A percentile compares a stretch with the other conserved stretches of the same genome.
phyloP scores from a whole-genome alignment of 2,797 vertebrate species.

The Pelodytes ibericus region DNA sequence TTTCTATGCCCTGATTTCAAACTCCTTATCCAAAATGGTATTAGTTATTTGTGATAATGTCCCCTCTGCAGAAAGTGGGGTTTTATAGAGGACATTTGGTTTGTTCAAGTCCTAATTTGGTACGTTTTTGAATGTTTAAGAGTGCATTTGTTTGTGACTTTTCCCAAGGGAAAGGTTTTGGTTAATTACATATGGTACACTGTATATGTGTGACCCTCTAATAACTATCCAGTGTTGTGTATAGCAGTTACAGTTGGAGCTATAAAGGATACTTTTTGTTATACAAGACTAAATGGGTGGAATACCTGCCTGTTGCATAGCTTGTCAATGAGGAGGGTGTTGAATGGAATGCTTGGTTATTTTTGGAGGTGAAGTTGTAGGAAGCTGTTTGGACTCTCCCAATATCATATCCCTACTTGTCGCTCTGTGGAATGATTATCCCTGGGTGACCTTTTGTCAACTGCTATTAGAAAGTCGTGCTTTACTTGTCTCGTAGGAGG shows the following conservation, averaged over 20 bases:
- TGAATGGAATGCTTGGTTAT: conserved; percentile 15
- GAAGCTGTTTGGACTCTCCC: not conserved
- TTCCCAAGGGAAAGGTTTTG: too few species aligned
- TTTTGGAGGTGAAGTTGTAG: not conserved
- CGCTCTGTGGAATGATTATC: not conserved
- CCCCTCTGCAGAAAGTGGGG: too few species aligned
- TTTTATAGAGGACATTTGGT: too few species aligned
- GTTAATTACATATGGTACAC: too few species aligned
- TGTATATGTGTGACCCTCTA: too few species aligned
- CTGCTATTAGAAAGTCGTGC: not conserved
- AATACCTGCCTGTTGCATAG: not conserved
- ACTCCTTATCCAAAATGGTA: too few species aligned
- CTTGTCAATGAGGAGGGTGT: not conserved
- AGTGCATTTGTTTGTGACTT: too few species aligned
- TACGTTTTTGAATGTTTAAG: too few species aligned
- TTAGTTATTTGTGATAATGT: too few species aligned
- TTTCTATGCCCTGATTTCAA: too few species aligned
- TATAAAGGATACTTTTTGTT: not conserved
- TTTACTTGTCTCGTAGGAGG: not conserved
- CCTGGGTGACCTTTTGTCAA: not conserved
- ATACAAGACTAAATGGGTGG: not conserved
- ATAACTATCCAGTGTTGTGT: not conserved
- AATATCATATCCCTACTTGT: not conserved
- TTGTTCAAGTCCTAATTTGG: too few species aligned
- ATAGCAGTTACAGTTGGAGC: not conserved